Base-by-base conservation (phyloP, 2,113 vertebrate species). In the Rhineura floridana region DNA sequence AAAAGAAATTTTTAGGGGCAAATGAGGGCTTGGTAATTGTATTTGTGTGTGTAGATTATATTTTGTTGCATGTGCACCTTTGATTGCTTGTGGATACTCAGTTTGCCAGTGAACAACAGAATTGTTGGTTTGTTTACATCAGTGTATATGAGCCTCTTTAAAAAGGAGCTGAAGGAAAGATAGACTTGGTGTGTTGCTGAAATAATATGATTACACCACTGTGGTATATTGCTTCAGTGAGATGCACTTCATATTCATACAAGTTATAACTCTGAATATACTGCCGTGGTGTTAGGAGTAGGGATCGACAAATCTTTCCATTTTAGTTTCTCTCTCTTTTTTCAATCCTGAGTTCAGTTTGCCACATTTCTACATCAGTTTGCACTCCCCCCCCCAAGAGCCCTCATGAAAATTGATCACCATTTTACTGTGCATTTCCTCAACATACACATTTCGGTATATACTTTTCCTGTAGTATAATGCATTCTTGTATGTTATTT, bases 1-100 rank as follows among this genome's bases (percentile, higher is more conserved):
- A n/a, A 90, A 88, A 95, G 87, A 82, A 90, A 72, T 85, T 92
- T 89, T 91, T 87, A 87, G 94, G 48, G 85, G 85, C 88, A 93
- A 92, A 84, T 69, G 78, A 93, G 77, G 79, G 83, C 89, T 95
- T 93, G 55, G 88, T 87, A 91, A 88, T 63, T 63, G 55, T 44
- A 33, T 89, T 84, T 79, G 86, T 91, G n/a, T 55, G 2, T 87
- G n/a, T 82, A 93, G 87, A 84, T 39, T 76, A 9, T 4, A 36
- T 55, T 89, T 89, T 39, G 67, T 28, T 11, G 13, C 84, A 42
- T 8, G 6, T 86, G 30, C 52, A 63, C 93, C 88, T 89, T 93
- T 93, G n/a, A n/a, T n/a, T n/a, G n/a, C n/a, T n/a, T n/a, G n/a
- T n/a, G n/a, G n/a, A n/a, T n/a, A n/a, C n/a, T n/a, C n/a, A n/a